phyloP scores from a whole-genome alignment of 1,140 invertebrate species.

The Drosophila funebris region DNA sequence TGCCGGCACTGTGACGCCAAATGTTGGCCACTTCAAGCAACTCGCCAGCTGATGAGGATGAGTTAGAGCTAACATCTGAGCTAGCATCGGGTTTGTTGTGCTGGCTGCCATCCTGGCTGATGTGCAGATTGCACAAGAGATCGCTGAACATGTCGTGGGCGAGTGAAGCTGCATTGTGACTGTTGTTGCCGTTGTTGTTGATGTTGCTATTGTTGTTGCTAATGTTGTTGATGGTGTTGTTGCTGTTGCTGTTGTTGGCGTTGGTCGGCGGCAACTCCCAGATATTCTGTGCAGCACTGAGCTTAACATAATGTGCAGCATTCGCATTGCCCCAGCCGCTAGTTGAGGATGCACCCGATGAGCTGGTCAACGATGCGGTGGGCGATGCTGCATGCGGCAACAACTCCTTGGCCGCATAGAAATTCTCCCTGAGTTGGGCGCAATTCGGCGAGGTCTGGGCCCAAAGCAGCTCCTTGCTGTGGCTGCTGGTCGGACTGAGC shows the following conservation, averaged over 20 bases:
- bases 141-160: constrained; percentile 75
- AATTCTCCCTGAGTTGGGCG: constrained; percentile 63
- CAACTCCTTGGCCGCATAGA: constrained; percentile 52
- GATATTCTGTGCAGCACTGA: constrained; percentile 61
- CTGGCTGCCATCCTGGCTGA: constrained; percentile 45
- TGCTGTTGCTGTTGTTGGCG: constrained; percentile 5
- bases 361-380: constrained; percentile 63
- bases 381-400: constrained; percentile 68
- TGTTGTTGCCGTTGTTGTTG: constrained; percentile 22
- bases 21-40: constrained; percentile 64
- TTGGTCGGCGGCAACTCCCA: constrained; percentile 70
- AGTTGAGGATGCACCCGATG: constrained; percentile 54
- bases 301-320: constrained; percentile 60
- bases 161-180: constrained; percentile 15
- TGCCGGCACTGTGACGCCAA: constrained; percentile 42
- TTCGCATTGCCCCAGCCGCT: constrained; percentile 28
- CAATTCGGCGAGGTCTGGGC: constrained; percentile 67
- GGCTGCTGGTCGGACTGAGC: constrained; percentile 74
- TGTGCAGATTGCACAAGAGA: constrained; percentile 74
- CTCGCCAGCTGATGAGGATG: constrained; percentile 61
- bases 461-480: constrained; percentile 81
- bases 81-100: constrained; percentile 20
- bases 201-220: too few relatives aligned
- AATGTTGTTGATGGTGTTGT: constrained; percentile 9
- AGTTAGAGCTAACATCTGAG: constrained; percentile 74